Evolutionary conservation across 2,888 invertebrate genomes (phyloP).

Genomic region (Pseudeuparius sepicola): DNA sequence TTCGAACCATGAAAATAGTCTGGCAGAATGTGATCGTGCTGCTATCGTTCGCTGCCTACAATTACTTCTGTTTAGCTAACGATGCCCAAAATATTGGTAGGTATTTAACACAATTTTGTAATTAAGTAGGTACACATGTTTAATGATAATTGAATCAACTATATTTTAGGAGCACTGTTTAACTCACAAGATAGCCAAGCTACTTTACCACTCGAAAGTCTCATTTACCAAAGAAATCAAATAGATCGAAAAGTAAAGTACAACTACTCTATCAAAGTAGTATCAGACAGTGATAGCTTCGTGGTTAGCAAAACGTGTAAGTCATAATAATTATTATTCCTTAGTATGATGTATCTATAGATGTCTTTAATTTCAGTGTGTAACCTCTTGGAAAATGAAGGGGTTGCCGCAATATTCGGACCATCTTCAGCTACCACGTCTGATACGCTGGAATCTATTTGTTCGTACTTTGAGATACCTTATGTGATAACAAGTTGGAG

Average conservation of each 20-base stretch:
- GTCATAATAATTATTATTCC: too few species aligned
- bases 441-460: constrained; percentile 71
- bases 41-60: constrained; percentile 24
- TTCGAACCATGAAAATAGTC: constrained; percentile 32
- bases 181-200: too few species aligned
- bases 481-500: constrained; percentile 72
- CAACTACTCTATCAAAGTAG: too few species aligned
- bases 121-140: too few species aligned
- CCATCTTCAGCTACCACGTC: constrained; percentile 55
- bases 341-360: too few species aligned
- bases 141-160: too few species aligned
- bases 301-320: constrained; percentile 33
- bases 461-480: constrained; percentile 76
- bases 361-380: too few species aligned
- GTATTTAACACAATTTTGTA: too few species aligned
- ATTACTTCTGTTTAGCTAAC: constrained; percentile 26
- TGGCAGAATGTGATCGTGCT: constrained; percentile 26
- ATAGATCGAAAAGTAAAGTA: too few species aligned
- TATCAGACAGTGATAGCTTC: constrained; percentile 33
- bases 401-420: constrained; percentile 74
- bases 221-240: too few species aligned
- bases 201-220: too few species aligned
- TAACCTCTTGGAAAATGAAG: constrained; percentile 42
- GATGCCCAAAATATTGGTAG: constrained; percentile 25
- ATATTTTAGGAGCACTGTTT: too few species aligned